Evolutionary conservation across 2,797 vertebrate species (phyloP), one percentile per base, ranked within the genome.

Genomic region (Selene dorsalis): DNA sequence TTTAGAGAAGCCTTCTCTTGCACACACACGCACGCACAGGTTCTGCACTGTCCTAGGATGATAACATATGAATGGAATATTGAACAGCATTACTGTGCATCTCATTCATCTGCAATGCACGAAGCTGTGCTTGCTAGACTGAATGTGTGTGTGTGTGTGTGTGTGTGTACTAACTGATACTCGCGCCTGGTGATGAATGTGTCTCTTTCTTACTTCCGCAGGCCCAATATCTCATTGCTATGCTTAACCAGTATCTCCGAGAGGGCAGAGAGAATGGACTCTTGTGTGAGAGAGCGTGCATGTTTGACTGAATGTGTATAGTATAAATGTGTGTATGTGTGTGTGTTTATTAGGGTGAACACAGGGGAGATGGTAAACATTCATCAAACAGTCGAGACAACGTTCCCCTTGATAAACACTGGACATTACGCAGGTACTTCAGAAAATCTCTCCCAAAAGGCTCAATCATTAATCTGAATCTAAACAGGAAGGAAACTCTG

Each of bases 161-260:
- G 73, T 76, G 73, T 59, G 52, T 72, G 58, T 77, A 35, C 16
- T 77, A 88, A 81, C 86, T 82, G 89, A 91, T 89, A 88, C 84
- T 83, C 60, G 4, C 14, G 73, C 77, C 85, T 64, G 74, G 89
- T 93, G 92, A 94, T 94, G 88, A 94, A 94, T 93, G 88, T 88
- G 70, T 71, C 70, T 79, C 84, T 88, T 89, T 91, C 84, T 87
- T 88, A 82, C 83, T 77, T 74, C 39, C 67, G 50, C 75, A 60
- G 69, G 77, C 63, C 75, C 53, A 62, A 78, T 80, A 86, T 91
- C 93, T 94, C 91, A 93, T 93, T 93, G 90, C 79, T 87, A 90
- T 91, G 89, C 89, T 82, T 65, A 84, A 68, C 79, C 84, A 87
- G 80, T 69, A 63, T 84, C 82, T 78, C 74, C 3, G 30, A 70